Evolutionary conservation across 2,113 vertebrate species (phyloP), one percentile per base, ranked within the genome.

Genomic region (Ascaphus truei): DNA sequence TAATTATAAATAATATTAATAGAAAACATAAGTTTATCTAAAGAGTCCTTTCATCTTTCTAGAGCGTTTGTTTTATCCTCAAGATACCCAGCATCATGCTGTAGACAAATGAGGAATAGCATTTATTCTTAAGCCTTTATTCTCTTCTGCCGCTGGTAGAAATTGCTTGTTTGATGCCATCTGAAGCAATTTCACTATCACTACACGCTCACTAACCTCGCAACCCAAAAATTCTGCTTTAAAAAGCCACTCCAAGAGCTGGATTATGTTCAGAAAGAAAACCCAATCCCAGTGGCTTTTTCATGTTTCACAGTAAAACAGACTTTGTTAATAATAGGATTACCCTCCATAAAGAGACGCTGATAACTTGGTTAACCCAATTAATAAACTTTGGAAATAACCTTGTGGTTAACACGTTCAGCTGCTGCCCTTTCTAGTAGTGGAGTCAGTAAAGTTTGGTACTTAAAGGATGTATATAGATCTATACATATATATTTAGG

Each of bases 1-100:
- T 67, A 67, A 68, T 68, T 57, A 68, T 68, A 31, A 68, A 68
- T 53, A 48, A 58, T 47, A 20, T 68, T 48, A 45, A 18, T 58
- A 26, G n/a, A 36, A 48, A 12, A 13, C 64, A 67, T 25, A 58
- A 36, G 53, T n/a, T 15, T 12, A 58, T 58, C 2, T 55, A 41
- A 39, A 10, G 11, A 58, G 23, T 13, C 23, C 53, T 58, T 68
- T 68, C 41, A 58, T 68, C 39, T 68, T 57, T 56, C 51, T 27
- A 9, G 11, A 56, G 52, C 65, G 8, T 34, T 68, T 68, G 53
- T 68, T 68, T 68, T 48, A 68, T 68, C 39, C 53, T 34, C 16
- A 13, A 57, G 26, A 33, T 57, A 43, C 37, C 52, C 27, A 47
- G 52, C 26, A 33, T 52, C 11, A 7, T 47, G 43, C 41, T 45